Evolutionary conservation across 2,888 invertebrate species (phyloP), one percentile per base, ranked within the genome.

Genomic region (Nephrotoma guestfalica): DNA sequence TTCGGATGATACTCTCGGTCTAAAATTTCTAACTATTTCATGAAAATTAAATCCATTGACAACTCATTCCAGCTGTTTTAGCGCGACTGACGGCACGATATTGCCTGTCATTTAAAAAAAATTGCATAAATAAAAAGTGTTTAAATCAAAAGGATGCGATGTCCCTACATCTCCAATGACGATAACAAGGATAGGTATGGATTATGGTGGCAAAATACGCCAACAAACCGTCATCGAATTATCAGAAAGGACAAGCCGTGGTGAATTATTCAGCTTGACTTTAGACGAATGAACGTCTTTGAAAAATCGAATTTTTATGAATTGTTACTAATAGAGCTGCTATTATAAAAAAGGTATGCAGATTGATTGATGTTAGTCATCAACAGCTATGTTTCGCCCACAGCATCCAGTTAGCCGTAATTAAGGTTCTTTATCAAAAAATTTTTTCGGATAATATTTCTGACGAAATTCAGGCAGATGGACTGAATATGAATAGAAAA

Each of bases 241-340:
- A 30, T 45, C 83, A 15, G 6, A 40, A 83, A 7, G 45, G 42
- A 86, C 40, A 83, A 7, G 40, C 6, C 6, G 83, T 40, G 86
- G 83, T 0, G 11, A 86, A 83, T 18, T 11, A 83, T 86, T 86
- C 13, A 86, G 71, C 40, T 6, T 87, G 6, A 87, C 86, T 6
- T 87, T 86, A 43, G 86, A 86, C 40, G 86, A 87, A 83, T 87
- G 86, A 83, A 87, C 42, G 45, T 83, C 71, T 30, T 11, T 87
- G 6, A 15, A 83, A 71, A 86, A 87, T 45, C 15, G 83, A 6
- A 71, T 15, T 1, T 87, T 83, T 41, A 83, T 87, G 45, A 87
- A 51, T 51, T 51, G 51, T 15, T 51, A 51, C 51, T n/a, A 15
- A 51, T 51, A 15, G 51, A 15, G 51, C 51, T 6, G 51, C 51